Percentiles rank a stretch among this genome's conserved stretches.
Evolutionary conservation across 2,797 vertebrate species (phyloP).

Genomic region (Fistularia commersonii): DNA sequence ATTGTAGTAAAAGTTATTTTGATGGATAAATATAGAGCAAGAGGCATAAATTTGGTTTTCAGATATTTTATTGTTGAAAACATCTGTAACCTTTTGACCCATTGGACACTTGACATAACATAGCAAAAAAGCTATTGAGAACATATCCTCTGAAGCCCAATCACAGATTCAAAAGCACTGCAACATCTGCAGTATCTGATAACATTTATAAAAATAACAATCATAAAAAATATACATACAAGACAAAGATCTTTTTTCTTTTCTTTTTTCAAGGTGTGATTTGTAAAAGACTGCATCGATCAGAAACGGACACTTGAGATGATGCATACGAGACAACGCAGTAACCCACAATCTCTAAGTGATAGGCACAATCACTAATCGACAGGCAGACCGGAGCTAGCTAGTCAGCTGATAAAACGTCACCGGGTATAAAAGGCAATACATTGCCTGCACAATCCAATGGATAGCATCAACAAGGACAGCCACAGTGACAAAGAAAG

Average conservation of each 20-base stretch:
- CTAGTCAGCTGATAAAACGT: conserved; percentile 51
- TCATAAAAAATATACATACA: conserved; percentile 72
- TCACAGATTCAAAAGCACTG: conserved; percentile 73
- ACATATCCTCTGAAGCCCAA: conserved; percentile 72
- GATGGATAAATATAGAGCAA: conserved; percentile 14
- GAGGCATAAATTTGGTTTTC: conserved; percentile 42
- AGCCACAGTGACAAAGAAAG: conserved; percentile 34
- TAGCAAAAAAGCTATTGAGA: conserved; percentile 69
- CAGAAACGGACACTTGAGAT: conserved; percentile 48
- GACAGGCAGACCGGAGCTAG: conserved; percentile 59
- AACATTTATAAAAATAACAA: conserved; percentile 75
- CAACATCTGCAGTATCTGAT: conserved; percentile 59
- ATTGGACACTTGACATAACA: conserved; percentile 66
- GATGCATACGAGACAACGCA: conserved; percentile 52
- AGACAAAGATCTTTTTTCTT: conserved; percentile 47
- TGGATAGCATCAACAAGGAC: conserved; percentile 40
- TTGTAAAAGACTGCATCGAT: conserved; percentile 62
- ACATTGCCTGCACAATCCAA: conserved; percentile 57
- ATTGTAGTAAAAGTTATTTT: conserved; percentile 21
- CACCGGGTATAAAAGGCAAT: conserved; percentile 53
- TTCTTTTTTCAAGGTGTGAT: conserved; percentile 55
- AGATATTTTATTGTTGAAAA: conserved; percentile 77
- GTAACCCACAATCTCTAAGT: conserved; percentile 60
- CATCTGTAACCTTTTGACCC: conserved; percentile 67
- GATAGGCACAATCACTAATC: conserved; percentile 61